Conservation (phyloP, 2,888 invertebrate species). For the Julus scanicus region DNA sequence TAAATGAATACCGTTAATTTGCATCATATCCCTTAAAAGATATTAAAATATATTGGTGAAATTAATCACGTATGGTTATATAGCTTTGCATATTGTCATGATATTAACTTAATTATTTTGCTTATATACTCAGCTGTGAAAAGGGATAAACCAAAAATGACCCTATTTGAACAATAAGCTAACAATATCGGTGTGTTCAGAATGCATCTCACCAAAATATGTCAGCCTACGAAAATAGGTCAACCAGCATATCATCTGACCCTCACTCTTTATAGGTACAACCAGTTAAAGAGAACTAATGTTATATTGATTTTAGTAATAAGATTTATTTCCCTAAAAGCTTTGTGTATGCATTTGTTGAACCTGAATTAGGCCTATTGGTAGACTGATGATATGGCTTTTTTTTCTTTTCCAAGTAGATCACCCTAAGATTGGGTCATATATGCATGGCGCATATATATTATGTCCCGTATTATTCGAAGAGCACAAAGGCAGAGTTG, state of each 20-base stretch:
- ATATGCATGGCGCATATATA: background rate
- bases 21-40: no score
- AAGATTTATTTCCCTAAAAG: constrained; percentile 5
- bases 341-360: background rate
- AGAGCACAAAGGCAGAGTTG: constrained; percentile 1
- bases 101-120: no score
- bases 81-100: no score
- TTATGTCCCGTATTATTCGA: background rate
- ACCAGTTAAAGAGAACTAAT: background rate
- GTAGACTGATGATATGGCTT: background rate
- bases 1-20: no score
- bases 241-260: background rate
- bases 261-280: background rate
- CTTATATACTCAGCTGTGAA: no score
- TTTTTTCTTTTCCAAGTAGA: background rate
- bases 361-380: background rate
- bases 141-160: no score
- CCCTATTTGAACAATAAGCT: no score
- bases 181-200: no score
- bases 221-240: background rate
- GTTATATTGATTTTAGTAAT: background rate
- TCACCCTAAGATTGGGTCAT: constrained; percentile 14
- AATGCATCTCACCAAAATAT: background rate
- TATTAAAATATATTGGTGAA: no score
- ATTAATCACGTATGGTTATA: no score